Percentiles rank a stretch among this genome's conserved stretches.
Evolutionary conservation across 1,140 invertebrate genomes (phyloP).

Genomic region (Macrocentrus cingulum): DNA sequence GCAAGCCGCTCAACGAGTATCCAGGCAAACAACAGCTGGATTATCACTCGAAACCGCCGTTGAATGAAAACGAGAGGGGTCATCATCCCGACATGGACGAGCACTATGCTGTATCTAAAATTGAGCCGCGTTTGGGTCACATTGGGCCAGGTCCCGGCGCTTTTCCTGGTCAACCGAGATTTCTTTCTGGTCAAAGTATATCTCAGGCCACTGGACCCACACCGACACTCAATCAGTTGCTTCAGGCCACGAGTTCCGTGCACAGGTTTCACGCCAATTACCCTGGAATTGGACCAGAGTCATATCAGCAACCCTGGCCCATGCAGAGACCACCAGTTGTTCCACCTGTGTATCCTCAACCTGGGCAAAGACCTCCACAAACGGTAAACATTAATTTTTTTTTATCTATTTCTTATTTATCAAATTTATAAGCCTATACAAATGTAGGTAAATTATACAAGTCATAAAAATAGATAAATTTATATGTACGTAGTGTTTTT

Average conservation of each 20-base stretch:
- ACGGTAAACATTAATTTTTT: conserved; percentile 40
- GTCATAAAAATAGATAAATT: too few species aligned
- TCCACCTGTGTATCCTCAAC: conserved; percentile 53
- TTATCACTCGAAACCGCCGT: conserved; percentile 44
- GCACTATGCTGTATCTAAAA: conserved; percentile 50
- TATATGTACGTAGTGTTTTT: too few species aligned
- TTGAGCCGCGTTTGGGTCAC: conserved; percentile 42
- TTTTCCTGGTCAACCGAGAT: conserved; percentile 55
- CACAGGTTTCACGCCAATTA: conserved; percentile 61
- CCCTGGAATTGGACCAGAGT: conserved; percentile 51
- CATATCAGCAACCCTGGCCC: conserved; percentile 57
- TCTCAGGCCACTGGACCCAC: conserved; percentile 82
- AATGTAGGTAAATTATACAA: too few species aligned
- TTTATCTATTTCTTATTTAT: conserved; percentile 15
- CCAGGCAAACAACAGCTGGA: conserved; percentile 34
- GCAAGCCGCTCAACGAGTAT: conserved; percentile 34
- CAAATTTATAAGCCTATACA: too few species aligned
- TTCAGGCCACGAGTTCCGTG: conserved; percentile 75
- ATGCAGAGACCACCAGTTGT: conserved; percentile 55
- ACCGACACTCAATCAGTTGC: conserved; percentile 85
- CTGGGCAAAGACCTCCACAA: conserved; percentile 55
- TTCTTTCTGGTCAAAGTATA: conserved; percentile 66
- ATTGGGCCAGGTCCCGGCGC: conserved; percentile 37
- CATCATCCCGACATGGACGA: conserved; percentile 48
- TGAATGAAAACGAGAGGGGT: conserved; percentile 39